Evolutionary conservation across 2,888 invertebrate species (phyloP).

Genomic region (Stenoptilia bipunctidactyla): DNA sequence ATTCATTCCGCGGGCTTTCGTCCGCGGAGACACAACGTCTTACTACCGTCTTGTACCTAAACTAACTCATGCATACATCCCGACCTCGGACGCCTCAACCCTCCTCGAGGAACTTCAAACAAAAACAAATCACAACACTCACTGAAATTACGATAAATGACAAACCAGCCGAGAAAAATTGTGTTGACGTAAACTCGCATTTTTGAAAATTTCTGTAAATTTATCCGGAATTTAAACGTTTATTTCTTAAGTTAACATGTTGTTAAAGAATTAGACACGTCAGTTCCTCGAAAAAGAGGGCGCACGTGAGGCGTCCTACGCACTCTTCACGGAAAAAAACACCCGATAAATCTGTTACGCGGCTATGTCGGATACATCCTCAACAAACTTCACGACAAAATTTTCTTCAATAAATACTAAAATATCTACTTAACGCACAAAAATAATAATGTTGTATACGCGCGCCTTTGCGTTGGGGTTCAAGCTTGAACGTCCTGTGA

Average conservation of each 20-base stretch:
- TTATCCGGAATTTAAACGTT: no score
- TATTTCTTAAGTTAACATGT: no score
- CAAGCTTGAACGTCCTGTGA: constrained; percentile 21
- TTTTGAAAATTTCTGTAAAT: no score
- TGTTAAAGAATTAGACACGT: no score
- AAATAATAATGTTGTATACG: constrained; percentile 63
- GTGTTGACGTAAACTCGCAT: no score
- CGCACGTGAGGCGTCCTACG: constrained; percentile 17
- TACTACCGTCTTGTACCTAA: constrained; percentile 54
- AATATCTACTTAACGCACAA: constrained; percentile 39
- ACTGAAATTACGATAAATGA: no score
- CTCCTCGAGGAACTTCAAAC: neutral
- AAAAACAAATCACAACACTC: no score
- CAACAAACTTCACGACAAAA: constrained; percentile 38
- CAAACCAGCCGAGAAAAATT: no score
- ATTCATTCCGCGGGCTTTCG: constrained; percentile 62
- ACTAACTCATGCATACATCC: constrained; percentile 30
- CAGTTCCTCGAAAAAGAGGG: neutral
- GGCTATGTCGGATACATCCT: constrained; percentile 24
- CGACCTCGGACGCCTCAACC: neutral
- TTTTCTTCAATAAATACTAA: constrained; percentile 32
- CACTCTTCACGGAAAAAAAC: constrained; percentile 27
- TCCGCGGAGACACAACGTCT: constrained; percentile 65
- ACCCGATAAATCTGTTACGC: constrained; percentile 36
- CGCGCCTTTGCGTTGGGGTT: constrained; percentile 59